These are phyloP conservation scores for Mugil cephalus DNA, from an alignment of 2,113 vertebrate genomes.

Conservation along the genomic window DNA sequence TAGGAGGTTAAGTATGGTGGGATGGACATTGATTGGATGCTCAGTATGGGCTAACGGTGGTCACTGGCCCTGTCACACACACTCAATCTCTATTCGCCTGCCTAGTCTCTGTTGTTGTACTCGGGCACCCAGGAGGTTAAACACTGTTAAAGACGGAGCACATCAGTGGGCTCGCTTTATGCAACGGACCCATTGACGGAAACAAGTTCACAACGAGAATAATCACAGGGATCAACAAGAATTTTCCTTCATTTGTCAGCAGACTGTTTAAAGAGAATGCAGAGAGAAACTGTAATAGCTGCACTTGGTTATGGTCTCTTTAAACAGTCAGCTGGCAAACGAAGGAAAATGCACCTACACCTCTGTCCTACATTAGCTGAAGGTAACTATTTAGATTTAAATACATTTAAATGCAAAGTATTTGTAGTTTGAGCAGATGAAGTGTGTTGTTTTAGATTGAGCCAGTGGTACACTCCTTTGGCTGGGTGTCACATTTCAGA, in stretches of 20 bases:
- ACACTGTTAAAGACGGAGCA: conserved; percentile 22
- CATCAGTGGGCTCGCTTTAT: conserved; percentile 20
- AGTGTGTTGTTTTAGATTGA: no score
- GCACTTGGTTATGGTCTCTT: neutral
- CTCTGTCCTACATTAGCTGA: no score
- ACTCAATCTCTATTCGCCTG: conserved; percentile 5
- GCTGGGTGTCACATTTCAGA: no score
- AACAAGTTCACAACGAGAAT: conserved; percentile 15
- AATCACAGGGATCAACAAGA: no score
- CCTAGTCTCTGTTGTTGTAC: conserved; percentile 1
- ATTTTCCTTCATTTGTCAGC: no score
- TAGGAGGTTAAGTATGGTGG: conserved; percentile 48
- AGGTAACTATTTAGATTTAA: no score
- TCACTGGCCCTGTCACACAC: conserved; percentile 56
- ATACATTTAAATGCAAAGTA: no score
- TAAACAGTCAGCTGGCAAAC: neutral
- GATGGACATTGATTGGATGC: conserved; percentile 58
- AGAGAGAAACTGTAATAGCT: no score
- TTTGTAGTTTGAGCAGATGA: no score
- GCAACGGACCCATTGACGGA: conserved; percentile 5
- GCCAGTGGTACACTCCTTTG: no score
- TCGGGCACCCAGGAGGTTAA: conserved; percentile 2
- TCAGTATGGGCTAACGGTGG: conserved; percentile 38
- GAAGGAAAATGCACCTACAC: neutral
- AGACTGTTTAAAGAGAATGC: no score